Evolutionary conservation across 2,888 invertebrate genomes (phyloP), one percentile per base, ranked within the genome.

Genomic region (Tuta absoluta): DNA sequence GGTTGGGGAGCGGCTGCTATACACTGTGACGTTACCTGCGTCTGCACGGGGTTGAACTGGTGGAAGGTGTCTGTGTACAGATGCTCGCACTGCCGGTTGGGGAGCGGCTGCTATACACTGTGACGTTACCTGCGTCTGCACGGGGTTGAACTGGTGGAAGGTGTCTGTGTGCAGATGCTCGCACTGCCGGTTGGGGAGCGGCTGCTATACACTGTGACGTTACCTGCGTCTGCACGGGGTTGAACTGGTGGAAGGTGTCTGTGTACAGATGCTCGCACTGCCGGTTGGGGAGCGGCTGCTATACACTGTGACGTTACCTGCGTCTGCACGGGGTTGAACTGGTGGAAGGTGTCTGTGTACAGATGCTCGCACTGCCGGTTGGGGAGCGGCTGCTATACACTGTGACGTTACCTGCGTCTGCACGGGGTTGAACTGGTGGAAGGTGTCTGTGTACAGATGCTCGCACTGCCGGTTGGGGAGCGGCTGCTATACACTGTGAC

Each of bases 241-340:
- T 99, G 85, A 99, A 99, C 84, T 98, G 98, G 1, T 95, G 95
- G 81, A 98, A 97, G 65, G 95, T 94, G 11, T 97, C 96, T 0
- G 92, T 91, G 80, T 99, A 99, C 49, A 99, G 91, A 10, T 93
- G 91, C 80, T 99, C 98, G 78, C 95, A 99, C 66, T 95, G 94
- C 0, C 95, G 91, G 86, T 98, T 98, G 0, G 99, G 99, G 64
- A 99, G 92, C 0, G 99, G 99, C 84, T 99, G 99, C 48, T n/a
- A n/a, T n/a, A n/a, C n/a, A n/a, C n/a, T n/a, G n/a, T n/a, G n/a
- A n/a, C 21, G 17, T 19, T 45, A 90, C 92, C 93, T 98, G 98
- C 0, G 99, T 99, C 86, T 99, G 99, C 66, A 99, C 99, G 0
- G 99, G 98, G 88, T 99, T 99, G 85, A 99, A 99, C 84, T 98